Percentiles rank a stretch among this genome's conserved stretches.
Conservation (phyloP, 2,113 vertebrate species). For the Perccottus glenii region DNA sequence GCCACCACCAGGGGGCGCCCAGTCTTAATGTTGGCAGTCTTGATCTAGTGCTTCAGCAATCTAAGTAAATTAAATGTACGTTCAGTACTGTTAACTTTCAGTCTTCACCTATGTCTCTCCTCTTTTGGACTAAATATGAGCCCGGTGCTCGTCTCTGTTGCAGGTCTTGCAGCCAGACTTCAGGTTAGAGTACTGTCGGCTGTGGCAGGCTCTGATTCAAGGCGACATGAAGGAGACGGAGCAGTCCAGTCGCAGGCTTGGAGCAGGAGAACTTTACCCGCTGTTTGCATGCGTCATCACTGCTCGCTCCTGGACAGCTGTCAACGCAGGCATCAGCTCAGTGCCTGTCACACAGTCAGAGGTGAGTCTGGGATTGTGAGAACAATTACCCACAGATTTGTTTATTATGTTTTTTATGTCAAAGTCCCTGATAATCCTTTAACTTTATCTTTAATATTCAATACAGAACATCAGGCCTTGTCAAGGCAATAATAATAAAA, state of each 20-base stretch:
- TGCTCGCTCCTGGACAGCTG: conserved; percentile 89
- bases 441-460: too few species aligned
- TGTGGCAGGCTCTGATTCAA: conserved; percentile 94
- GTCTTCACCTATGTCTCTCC: too few species aligned
- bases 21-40: too few species aligned
- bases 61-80: too few species aligned
- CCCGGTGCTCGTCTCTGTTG: not conserved
- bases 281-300: conserved; percentile 95
- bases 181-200: conserved; percentile 89
- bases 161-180: conserved; percentile 89
- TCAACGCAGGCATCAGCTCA: conserved; percentile 87
- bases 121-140: not conserved
- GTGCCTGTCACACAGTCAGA: conserved; percentile 84
- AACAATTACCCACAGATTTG: not conserved
- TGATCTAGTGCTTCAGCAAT: too few species aligned
- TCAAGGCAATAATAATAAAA: too few species aligned
- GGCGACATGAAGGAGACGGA: conserved; percentile 86
- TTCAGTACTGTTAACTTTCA: too few species aligned
- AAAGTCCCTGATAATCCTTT: too few species aligned
- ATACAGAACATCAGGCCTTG: too few species aligned
- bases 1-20: too few species aligned
- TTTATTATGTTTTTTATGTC: too few species aligned
- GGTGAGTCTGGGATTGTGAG: conserved; percentile 72
- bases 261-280: conserved; percentile 90
- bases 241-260: conserved; percentile 86